Conservation (phyloP, 1,140 invertebrate genomes). For the Lasaia peninsularis region DNA sequence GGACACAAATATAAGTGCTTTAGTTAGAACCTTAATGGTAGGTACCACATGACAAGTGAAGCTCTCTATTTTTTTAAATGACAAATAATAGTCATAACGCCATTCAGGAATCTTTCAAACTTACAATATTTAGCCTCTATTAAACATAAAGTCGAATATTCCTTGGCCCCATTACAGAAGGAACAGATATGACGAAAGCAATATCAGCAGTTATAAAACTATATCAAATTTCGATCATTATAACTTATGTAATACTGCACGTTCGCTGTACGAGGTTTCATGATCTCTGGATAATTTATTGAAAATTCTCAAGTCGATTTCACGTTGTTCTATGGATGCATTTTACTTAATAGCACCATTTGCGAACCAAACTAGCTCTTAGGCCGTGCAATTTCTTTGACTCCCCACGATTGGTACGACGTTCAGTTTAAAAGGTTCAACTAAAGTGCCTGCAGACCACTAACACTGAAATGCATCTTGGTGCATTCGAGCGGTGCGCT, state of each 20-base stretch:
- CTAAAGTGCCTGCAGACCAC: slow-evolving; percentile 48
- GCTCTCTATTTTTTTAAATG: too few species aligned
- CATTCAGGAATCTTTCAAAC: too few species aligned
- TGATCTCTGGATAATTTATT: slow-evolving; percentile 7
- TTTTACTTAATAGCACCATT: slow-evolving; percentile 19
- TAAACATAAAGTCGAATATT: background rate
- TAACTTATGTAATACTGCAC: background rate
- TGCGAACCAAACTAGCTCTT: slow-evolving; percentile 13
- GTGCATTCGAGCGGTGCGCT: slow-evolving; percentile 51
- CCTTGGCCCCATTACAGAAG: background rate
- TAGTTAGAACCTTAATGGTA: too few species aligned
- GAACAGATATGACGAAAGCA: background rate
- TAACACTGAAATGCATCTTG: slow-evolving; percentile 62
- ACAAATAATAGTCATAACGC: too few species aligned
- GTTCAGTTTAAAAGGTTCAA: slow-evolving; percentile 41
- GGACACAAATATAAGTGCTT: too few species aligned
- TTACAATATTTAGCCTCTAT: too few species aligned
- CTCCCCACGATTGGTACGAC: slow-evolving; percentile 15
- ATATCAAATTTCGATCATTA: background rate
- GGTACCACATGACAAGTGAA: too few species aligned
- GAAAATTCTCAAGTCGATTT: slow-evolving; percentile 8
- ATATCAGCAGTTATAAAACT: slow-evolving; percentile 5
- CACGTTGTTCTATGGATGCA: slow-evolving; percentile 9
- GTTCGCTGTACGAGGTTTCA: slow-evolving; percentile 1
- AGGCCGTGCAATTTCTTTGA: slow-evolving; percentile 42